Percentiles rank a stretch among this genome's conserved stretches.
Conservation (phyloP, 2,797 vertebrate species). For the Chloroceryle amazona region DNA sequence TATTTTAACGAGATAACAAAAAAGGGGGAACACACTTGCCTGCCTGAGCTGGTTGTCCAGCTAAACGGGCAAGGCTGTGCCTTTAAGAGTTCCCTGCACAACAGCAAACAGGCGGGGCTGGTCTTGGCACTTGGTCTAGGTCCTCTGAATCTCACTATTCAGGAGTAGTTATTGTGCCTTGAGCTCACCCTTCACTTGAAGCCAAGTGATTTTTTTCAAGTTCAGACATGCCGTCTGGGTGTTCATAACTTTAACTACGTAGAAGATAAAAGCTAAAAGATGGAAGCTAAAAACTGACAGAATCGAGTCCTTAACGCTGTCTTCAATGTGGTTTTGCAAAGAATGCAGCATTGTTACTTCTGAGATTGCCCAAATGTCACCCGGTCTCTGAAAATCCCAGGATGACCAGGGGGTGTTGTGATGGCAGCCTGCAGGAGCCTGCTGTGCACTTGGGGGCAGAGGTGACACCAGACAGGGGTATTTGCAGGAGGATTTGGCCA, state of each 20-base stretch:
- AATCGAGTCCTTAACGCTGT: accelerated
- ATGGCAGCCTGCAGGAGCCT: background rate
- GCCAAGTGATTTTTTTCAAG: background rate
- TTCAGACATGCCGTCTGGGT: background rate
- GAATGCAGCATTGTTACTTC: background rate
- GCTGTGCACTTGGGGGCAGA: accelerated
- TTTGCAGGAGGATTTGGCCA: background rate
- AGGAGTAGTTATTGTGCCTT: background rate
- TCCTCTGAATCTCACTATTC: slow-evolving; percentile 38
- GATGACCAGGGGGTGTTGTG: background rate
- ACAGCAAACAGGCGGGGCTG: background rate
- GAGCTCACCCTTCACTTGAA: background rate
- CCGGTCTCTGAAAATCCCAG: background rate
- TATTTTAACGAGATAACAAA: background rate
- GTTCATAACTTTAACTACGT: background rate
- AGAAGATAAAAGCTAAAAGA: background rate
- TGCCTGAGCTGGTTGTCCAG: background rate
- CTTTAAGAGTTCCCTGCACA: background rate
- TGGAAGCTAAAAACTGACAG: background rate
- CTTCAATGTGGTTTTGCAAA: background rate
- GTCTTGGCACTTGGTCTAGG: background rate
- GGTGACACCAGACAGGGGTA: background rate
- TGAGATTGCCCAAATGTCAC: background rate
- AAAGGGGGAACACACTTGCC: background rate
- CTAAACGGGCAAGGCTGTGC: background rate